These are phyloP conservation scores for Polypedilum pembai DNA, from an alignment of 1,140 invertebrate species.

Conservation along the genomic window DNA sequence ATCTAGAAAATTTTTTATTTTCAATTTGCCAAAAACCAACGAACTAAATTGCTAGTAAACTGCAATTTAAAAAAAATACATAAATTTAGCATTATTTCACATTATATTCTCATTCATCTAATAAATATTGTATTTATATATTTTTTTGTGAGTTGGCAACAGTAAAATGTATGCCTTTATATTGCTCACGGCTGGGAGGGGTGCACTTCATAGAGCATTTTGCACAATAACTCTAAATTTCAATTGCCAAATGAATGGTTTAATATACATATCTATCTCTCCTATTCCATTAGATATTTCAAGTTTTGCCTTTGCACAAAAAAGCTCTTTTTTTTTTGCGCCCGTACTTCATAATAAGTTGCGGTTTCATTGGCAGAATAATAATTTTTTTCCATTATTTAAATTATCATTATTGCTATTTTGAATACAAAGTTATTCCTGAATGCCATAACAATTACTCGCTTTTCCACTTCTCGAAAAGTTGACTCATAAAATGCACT, in stretches of 20 bases:
- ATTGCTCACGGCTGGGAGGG: too few relatives aligned
- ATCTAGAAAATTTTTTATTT: too few relatives aligned
- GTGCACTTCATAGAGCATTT: background rate
- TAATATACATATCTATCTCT: background rate
- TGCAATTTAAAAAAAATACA: too few relatives aligned
- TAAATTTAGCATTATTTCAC: too few relatives aligned
- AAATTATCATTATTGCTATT: slow-evolving; percentile 3
- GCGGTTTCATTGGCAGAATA: slow-evolving; percentile 11
- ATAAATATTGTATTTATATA: too few relatives aligned
- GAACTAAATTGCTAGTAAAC: too few relatives aligned
- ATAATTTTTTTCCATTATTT: slow-evolving; percentile 13
- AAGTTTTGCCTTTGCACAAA: background rate
- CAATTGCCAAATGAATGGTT: background rate
- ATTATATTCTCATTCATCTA: too few relatives aligned
- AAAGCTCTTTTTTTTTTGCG: background rate
- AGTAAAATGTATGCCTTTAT: too few relatives aligned
- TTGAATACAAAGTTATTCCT: background rate
- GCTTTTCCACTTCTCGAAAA: background rate
- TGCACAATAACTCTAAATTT: background rate
- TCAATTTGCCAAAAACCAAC: too few relatives aligned
- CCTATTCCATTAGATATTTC: background rate
- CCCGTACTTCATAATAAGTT: background rate
- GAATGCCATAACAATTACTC: slow-evolving; percentile 12
- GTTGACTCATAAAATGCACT: background rate
- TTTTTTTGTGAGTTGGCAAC: too few relatives aligned